Percentiles rank a stretch among this genome's conserved stretches.
phyloP scores from a whole-genome alignment of 2,888 invertebrate genomes.

The Metopia argyrocephala region DNA sequence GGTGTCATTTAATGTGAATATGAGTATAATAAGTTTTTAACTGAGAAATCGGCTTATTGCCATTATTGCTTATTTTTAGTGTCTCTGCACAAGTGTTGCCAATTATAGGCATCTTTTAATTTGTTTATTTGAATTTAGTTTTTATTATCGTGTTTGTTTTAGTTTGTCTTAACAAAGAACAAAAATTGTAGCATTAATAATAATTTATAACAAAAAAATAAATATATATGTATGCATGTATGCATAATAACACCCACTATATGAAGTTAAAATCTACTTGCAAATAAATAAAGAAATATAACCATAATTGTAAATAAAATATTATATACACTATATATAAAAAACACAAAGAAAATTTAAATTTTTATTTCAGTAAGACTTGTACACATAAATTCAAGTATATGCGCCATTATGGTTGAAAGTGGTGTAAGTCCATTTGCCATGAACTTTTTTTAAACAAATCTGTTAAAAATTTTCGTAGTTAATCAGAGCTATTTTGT shows the following conservation, averaged over 20 bases:
- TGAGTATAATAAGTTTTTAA: constrained; percentile 37
- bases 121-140: constrained; percentile 1
- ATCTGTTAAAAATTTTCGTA: too few relatives aligned
- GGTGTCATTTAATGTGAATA: constrained; percentile 31
- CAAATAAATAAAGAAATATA: constrained; percentile 2
- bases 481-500: too few relatives aligned
- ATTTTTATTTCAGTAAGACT: too few relatives aligned
- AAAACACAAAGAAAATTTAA: too few relatives aligned
- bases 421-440: too few relatives aligned
- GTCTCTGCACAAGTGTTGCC: constrained; percentile 32
- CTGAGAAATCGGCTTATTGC: background rate
- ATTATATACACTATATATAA: background rate
- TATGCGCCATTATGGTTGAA: too few relatives aligned
- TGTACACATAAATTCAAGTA: too few relatives aligned
- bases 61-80: constrained; percentile 16
- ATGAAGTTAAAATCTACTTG: background rate
- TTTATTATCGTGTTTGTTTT: background rate
- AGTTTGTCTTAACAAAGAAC: background rate
- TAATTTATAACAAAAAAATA: too few relatives aligned
- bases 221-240: too few relatives aligned
- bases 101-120: constrained; percentile 18
- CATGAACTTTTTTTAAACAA: too few relatives aligned
- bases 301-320: background rate
- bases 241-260: constrained; percentile 39
- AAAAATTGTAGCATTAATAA: background rate